These are phyloP conservation scores for Vidua chalybeata DNA, from an alignment of 2,113 vertebrate genomes.

Conservation along the genomic window DNA sequence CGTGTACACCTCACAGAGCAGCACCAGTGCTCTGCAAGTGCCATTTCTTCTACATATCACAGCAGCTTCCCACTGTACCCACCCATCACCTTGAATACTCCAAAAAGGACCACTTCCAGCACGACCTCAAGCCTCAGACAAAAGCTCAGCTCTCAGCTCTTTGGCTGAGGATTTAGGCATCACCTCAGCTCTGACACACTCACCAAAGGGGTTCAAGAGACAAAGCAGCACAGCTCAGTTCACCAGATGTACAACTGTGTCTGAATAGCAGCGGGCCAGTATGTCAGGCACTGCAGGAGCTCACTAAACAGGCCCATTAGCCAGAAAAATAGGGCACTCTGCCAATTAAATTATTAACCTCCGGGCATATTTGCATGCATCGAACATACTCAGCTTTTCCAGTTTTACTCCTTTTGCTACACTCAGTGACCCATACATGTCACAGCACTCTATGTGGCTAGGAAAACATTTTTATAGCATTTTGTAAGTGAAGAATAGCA, in stretches of 20 bases:
- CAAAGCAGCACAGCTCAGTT: not conserved
- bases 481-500: not conserved
- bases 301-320: not conserved
- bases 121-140: fast-evolving
- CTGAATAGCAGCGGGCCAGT: not conserved
- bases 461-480: not conserved
- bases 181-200: not conserved
- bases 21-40: fast-evolving
- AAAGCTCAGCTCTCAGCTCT: not conserved
- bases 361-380: not conserved
- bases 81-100: not conserved
- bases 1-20: fast-evolving
- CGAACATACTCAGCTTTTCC: not conserved
- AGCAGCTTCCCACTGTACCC: not conserved
- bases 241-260: not conserved
- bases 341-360: slow-evolving; percentile 25
- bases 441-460: not conserved
- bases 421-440: not conserved
- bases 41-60: fast-evolving
- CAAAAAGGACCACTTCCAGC: not conserved
- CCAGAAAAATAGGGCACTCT: not conserved
- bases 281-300: not conserved
- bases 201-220: not conserved
- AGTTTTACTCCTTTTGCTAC: not conserved
- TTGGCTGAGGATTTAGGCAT: not conserved